Evolutionary conservation across 2,113 vertebrate genomes (phyloP).

Genomic region (Anthoscopus minutus): DNA sequence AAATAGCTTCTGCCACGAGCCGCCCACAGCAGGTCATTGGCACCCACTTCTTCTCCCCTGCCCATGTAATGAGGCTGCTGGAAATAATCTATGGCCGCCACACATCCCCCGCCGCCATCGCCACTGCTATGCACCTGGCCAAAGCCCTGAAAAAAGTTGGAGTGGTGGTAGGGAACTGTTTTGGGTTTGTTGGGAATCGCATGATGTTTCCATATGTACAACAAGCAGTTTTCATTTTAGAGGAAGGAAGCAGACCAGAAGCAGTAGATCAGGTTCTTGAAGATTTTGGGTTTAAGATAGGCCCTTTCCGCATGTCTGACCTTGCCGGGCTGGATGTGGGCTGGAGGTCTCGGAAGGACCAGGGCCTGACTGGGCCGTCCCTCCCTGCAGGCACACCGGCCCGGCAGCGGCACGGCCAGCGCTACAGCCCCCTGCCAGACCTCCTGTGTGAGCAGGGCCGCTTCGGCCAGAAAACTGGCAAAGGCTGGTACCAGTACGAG

Average conservation of each 20-base stretch:
- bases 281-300: constrained; percentile 89
- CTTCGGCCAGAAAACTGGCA: constrained; percentile 85
- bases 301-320: constrained; percentile 83
- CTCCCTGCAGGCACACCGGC: constrained; percentile 52
- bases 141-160: constrained; percentile 82
- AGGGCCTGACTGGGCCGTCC: constrained; percentile 65
- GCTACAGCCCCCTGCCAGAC: constrained; percentile 87
- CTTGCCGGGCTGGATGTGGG: constrained; percentile 87
- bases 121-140: constrained; percentile 82
- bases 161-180: constrained; percentile 88
- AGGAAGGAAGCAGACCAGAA: constrained; percentile 88
- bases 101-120: constrained; percentile 78
- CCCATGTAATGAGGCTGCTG: constrained; percentile 86
- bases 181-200: constrained; percentile 88
- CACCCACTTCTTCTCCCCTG: constrained; percentile 91
- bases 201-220: constrained; percentile 76
- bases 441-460: constrained; percentile 83
- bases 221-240: constrained; percentile 81
- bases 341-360: constrained; percentile 79
- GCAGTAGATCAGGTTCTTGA: constrained; percentile 79
- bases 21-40: constrained; percentile 82
- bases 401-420: constrained; percentile 61
- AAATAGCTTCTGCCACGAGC: constrained; percentile 76
- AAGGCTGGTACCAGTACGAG: constrained; percentile 89
- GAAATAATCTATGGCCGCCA: constrained; percentile 80